Conservation (phyloP, 2,797 vertebrate species). For the Ataeniobius toweri region DNA sequence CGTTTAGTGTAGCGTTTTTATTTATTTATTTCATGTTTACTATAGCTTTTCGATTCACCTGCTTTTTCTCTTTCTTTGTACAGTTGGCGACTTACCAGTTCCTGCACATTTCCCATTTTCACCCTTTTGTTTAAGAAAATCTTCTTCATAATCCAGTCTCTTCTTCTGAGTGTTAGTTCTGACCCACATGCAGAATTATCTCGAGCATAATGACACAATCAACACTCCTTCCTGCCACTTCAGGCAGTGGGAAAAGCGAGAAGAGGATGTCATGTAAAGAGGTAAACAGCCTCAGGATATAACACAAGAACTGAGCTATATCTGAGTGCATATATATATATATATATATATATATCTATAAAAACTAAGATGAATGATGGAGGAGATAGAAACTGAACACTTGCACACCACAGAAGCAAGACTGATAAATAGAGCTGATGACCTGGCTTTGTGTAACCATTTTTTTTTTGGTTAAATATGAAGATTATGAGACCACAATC, state of each 20-base stretch:
- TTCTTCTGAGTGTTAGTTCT: no score
- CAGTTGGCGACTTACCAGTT: no score
- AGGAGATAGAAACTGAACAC: background rate
- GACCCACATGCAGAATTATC: no score
- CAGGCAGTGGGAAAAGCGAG: background rate
- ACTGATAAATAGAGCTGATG: background rate
- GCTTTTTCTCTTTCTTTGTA: no score
- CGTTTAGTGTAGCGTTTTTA: no score
- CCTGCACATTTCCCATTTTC: no score
- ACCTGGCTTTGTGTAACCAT: background rate
- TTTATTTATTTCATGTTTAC: no score
- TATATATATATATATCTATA: background rate
- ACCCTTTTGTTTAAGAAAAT: no score
- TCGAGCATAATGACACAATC: background rate
- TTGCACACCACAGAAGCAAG: background rate
- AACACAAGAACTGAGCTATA: background rate
- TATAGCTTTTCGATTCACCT: no score
- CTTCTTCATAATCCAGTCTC: no score
- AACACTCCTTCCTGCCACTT: background rate
- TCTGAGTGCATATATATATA: background rate
- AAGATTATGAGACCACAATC: background rate
- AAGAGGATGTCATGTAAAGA: background rate
- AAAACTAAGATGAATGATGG: conserved; percentile 8
- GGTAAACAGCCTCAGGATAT: background rate
- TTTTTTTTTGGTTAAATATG: background rate